Conservation (phyloP, 2,797 vertebrate genomes). For the Notolepis coatsorum region DNA sequence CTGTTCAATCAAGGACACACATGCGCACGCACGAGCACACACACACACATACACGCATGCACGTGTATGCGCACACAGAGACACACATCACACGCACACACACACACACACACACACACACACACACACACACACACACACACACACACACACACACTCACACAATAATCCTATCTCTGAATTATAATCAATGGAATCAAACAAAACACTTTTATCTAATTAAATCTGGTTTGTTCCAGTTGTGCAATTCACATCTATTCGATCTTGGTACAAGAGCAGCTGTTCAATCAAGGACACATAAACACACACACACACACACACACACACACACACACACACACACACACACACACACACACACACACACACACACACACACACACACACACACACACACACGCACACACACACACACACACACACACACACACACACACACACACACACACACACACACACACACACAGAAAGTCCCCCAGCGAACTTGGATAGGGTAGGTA, state of each 20-base stretch:
- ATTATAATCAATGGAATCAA: not conserved
- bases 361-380: conserved; percentile 6
- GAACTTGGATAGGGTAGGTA: conserved; percentile 61
- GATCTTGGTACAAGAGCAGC: conserved; percentile 58
- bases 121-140: not conserved
- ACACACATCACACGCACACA: too few species aligned
- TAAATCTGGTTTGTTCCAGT: conserved; percentile 54
- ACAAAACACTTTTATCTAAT: conserved; percentile 59
- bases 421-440: conserved; percentile 35
- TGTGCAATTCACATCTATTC: conserved; percentile 44
- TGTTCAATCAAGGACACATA: conserved; percentile 53
- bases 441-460: conserved; percentile 9
- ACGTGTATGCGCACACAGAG: too few species aligned
- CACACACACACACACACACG: not conserved
- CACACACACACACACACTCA: not conserved
- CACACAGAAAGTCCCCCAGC: conserved; percentile 42
- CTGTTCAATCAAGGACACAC: conserved; percentile 53
- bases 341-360: conserved; percentile 27
- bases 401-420: conserved; percentile 6
- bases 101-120: not conserved
- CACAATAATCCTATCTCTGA: not conserved
- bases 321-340: conserved; percentile 10
- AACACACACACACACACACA: not conserved
- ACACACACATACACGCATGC: not conserved
- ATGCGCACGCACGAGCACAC: conserved; percentile 36